phyloP scores from a whole-genome alignment of 1,140 invertebrate species.

The Drosophila fuyamai region DNA sequence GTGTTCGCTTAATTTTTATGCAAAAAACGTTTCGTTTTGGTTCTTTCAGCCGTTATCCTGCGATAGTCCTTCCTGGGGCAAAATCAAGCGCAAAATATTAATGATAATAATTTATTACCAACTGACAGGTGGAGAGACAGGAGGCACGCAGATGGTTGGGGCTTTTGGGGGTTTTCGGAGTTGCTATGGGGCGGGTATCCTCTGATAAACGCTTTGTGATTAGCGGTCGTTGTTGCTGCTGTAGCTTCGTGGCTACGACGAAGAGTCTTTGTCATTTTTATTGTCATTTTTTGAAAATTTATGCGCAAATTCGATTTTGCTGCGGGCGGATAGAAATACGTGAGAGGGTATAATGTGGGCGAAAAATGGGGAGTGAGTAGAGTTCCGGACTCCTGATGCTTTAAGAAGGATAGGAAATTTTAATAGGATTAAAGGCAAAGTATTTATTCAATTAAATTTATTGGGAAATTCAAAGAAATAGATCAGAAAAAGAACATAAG shows the following conservation, averaged over 20 bases:
- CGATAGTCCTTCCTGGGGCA: constrained; percentile 36
- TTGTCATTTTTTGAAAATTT: constrained; percentile 69
- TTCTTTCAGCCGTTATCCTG: constrained; percentile 22
- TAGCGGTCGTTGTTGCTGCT: constrained; percentile 55
- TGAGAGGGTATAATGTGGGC: constrained; percentile 40
- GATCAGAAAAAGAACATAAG: neutral
- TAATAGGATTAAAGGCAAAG: neutral
- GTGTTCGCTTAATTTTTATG: constrained; percentile 66
- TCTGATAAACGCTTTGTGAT: constrained; percentile 72
- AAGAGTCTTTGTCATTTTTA: constrained; percentile 59
- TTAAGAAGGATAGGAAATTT: constrained; percentile 19
- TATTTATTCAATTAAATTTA: constrained; percentile 12
- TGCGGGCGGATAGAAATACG: constrained; percentile 29
- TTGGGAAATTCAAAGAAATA: neutral
- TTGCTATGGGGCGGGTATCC: constrained; percentile 29
- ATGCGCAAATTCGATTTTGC: constrained; percentile 65
- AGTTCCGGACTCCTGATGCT: constrained; percentile 8
- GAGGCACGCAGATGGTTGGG: constrained; percentile 1
- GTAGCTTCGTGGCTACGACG: constrained; percentile 31
- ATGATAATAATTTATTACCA: constrained; percentile 77
- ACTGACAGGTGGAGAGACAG: constrained; percentile 62
- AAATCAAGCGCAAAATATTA: constrained; percentile 77
- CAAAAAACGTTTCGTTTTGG: constrained; percentile 62
- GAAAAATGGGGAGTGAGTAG: neutral
- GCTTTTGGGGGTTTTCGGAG: constrained; percentile 11